Evolutionary conservation across 2,797 vertebrate genomes (phyloP).

Genomic region (Labeo calbasu): DNA sequence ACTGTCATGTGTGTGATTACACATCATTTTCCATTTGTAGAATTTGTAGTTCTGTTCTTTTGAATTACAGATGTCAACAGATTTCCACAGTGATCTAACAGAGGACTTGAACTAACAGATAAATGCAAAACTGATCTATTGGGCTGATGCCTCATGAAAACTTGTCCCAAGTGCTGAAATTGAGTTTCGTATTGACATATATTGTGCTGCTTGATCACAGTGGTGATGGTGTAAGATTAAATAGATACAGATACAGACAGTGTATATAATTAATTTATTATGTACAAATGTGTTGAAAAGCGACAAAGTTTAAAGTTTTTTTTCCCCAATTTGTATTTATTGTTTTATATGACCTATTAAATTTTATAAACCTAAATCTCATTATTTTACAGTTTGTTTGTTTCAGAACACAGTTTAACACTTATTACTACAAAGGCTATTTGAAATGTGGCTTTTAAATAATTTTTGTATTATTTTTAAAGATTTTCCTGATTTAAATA

Average conservation of each 20-base stretch:
- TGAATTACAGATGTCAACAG: not conserved
- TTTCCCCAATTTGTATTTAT: not conserved
- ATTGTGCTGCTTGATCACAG: too few species aligned
- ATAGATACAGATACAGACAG: not conserved
- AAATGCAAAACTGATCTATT: not conserved
- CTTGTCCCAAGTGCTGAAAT: not conserved
- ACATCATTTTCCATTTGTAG: not conserved
- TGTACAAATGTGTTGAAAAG: too few species aligned
- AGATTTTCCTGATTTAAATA: too few species aligned
- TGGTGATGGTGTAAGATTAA: not conserved
- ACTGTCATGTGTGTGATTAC: not conserved
- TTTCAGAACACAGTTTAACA: not conserved
- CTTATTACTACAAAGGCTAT: not conserved
- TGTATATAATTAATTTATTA: not conserved
- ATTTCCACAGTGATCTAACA: not conserved
- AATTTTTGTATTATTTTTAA: too few species aligned
- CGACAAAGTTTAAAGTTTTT: not conserved
- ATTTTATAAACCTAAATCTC: not conserved
- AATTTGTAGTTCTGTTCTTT: not conserved
- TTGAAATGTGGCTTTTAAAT: too few species aligned
- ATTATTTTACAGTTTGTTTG: not conserved
- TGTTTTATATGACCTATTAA: not conserved
- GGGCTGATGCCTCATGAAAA: too few species aligned
- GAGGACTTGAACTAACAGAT: not conserved
- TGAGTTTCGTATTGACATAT: not conserved